Base-by-base conservation (phyloP, 2,888 invertebrate genomes). In the Fragum fragum region DNA sequence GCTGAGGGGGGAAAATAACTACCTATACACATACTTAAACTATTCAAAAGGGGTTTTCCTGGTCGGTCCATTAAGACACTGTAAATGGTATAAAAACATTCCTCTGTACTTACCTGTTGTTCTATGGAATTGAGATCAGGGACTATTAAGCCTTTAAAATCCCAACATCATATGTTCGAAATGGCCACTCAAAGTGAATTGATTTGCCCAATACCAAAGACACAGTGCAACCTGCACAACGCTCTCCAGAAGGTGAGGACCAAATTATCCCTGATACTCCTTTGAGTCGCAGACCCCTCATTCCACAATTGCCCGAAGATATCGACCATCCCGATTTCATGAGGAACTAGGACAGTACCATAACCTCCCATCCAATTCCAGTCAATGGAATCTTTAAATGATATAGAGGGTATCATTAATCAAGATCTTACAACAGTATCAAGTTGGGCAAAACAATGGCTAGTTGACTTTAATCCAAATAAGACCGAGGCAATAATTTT, bases 41-140 rank as follows among this genome's bases (percentile, higher is more conserved):
- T n/a, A n/a, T n/a, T n/a, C n/a, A n/a, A n/a, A n/a, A n/a, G n/a
- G n/a, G n/a, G n/a, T n/a, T n/a, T n/a, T n/a, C n/a, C n/a, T n/a
- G n/a, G n/a, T n/a, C n/a, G n/a, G n/a, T n/a, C n/a, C n/a, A n/a
- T n/a, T n/a, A n/a, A n/a, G n/a, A n/a, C n/a, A n/a, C n/a, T n/a
- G n/a, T n/a, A n/a, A n/a, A n/a, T n/a, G n/a, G n/a, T n/a, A n/a
- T n/a, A n/a, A n/a, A n/a, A n/a, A 47, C 14, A 3, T 47, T 47
- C 7, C 14, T 47, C 14, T 47, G n/a, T n/a, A n/a, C n/a, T n/a
- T n/a, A n/a, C n/a, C n/a, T n/a, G 14, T 47, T 16, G n/a, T 3
- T n/a, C 47, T 47, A 47, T 47, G 47, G 47, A 47, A 47, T 47
- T 47, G 47, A 47, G 47, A n/a, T 47, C 47, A 47, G 47, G 47